Base-by-base conservation (phyloP, 2,113 vertebrate genomes). In the Candoia aspera region DNA sequence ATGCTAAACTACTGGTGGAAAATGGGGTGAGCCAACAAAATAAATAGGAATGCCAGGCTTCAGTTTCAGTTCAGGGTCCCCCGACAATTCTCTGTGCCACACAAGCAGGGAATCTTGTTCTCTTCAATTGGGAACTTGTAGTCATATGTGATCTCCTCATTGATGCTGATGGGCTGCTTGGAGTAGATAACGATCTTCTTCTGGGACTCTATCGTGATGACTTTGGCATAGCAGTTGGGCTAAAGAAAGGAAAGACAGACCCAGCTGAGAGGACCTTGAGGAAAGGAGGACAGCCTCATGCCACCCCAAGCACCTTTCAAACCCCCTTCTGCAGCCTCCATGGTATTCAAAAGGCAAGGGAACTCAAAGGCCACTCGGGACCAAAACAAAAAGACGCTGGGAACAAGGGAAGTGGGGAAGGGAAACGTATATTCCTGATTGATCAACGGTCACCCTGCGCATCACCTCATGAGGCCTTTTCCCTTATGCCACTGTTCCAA, bases 181-280 rank as follows among this genome's bases (percentile, higher is more conserved):
- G 99, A 99, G 97, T 99, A 99, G 95, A 99, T 99, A 90, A 99
- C 99, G 0, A 99, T 99, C 95, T 99, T 99, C 96, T 99, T 99
- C 98, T 99, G 99, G 3, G 99, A 98, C 96, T 99, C 99, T 10
- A 99, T 98, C 95, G 99, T 99, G 97, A 99, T 99, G 6, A 99
- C 99, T 98, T 99, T 99, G 94, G 99, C 99, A 0, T 99, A 99
- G 96, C 99, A 99, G 96, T 99, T 99, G 91, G 99, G 99, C 99
- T 99, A 91, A 0, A 49, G 83, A 8, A 29, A 23, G 42, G 17
- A 86, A 54, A 42, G 17, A 15, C 4, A 84, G 10, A 64, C 21
- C 33, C 15, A 42, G 11, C 23, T 84, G 42, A 85, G 73, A 58
- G 17, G 29, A 23, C 23, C 26, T 9, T 8, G 33, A 29, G 1